phyloP scores from a whole-genome alignment of 2,888 invertebrate genomes.

The Limnephilus auricula region DNA sequence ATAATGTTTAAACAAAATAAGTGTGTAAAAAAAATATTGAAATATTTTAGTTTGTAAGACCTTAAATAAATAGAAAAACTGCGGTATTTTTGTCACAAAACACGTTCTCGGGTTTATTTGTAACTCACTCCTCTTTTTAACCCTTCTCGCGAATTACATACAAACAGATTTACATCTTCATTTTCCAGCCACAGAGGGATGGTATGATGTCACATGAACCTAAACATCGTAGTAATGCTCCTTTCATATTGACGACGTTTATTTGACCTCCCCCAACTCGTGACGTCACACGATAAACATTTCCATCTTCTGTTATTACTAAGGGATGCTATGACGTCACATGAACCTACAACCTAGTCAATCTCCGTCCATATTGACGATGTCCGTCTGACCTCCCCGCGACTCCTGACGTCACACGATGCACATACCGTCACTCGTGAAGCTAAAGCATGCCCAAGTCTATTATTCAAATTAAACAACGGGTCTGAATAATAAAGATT shows the following conservation, averaged over 20 bases:
- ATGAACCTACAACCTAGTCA: neutral
- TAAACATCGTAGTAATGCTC: neutral
- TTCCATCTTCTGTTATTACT: too few species aligned
- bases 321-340: neutral
- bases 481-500: neutral
- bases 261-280: neutral
- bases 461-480: neutral
- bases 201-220: neutral
- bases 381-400: neutral
- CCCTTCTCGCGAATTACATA: too few species aligned
- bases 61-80: too few species aligned
- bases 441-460: neutral
- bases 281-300: neutral
- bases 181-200: neutral
- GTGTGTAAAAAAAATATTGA: too few species aligned
- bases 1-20: too few species aligned
- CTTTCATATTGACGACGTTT: neutral
- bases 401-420: neutral
- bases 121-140: too few species aligned
- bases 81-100: too few species aligned
- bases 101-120: too few species aligned
- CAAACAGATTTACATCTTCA: too few species aligned
- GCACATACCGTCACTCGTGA: neutral
- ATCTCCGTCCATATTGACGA: neutral
- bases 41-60: too few species aligned